Base-by-base conservation (phyloP, 2,888 invertebrate genomes). In the Drosophila koepferae region DNA sequence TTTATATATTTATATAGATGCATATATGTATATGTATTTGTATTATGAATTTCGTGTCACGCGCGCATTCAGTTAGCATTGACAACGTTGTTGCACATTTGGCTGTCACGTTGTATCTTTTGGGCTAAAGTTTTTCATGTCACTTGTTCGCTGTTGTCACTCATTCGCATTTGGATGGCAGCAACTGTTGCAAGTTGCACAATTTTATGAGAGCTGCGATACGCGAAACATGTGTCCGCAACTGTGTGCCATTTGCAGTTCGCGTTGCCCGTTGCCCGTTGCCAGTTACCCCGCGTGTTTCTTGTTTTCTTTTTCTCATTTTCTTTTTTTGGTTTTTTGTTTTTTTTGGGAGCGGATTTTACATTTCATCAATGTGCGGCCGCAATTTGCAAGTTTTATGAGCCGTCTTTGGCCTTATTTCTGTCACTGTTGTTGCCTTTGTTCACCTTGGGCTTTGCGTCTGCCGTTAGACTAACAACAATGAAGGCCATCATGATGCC, bases 351-450 rank as follows among this genome's bases (percentile, higher is more conserved):
- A 72, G 36, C 28, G n/a, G 12, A 8, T 31, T 58, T 76, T 70
- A 56, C 80, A 76, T 79, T 79, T 80, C 78, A 62, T 80, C 79
- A 79, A 76, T 76, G 70, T 77, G 74, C 54, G 60, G 48, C 62
- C 69, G 67, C 74, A 81, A 77, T 80, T 80, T 77, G 78, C 81
- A 81, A 79, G 79, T 81, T 81, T 81, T 81, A 81, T 78, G 81
- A 48, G 67, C 72, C 54, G 49, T 65, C 53, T 66, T 73, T 48
- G 31, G 31, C 14, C 56, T 23, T 66, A 23, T 46, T 43, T 59
- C 41, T 34, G 23, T 36, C 41, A 43, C 60, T 51, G 23, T 53
- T 54, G 1, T 14, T 34, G 41, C 28, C 53, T 23, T 54, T 55
- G 28, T 58, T 60, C 61, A 53, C 12, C 53, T 54, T 61, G 72